Evolutionary conservation across 2,797 vertebrate genomes (phyloP).

Genomic region (Helostoma temminkii): DNA sequence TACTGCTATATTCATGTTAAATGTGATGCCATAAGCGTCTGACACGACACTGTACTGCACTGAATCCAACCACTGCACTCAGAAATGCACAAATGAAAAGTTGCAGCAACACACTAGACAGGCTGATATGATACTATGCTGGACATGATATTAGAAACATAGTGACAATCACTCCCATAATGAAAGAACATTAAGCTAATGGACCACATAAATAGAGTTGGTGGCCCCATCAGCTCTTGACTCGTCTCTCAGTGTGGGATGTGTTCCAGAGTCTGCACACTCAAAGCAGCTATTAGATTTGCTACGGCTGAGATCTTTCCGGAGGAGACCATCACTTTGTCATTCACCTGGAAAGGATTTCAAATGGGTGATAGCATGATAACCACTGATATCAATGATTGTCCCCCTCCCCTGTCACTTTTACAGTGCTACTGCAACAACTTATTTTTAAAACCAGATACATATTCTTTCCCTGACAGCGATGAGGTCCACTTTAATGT

Average conservation of each 20-base stretch:
- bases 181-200: conserved; percentile 29
- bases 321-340: neutral
- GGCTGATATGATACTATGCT: conserved; percentile 1
- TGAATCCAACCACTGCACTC: neutral
- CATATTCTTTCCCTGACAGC: conserved; percentile 1
- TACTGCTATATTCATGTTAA: conserved; percentile 2
- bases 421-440: neutral
- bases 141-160: conserved; percentile 16
- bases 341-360: conserved; percentile 14
- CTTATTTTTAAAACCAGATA: conserved; percentile 10
- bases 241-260: conserved; percentile 7
- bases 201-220: conserved; percentile 37
- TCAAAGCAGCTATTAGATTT: conserved; percentile 29
- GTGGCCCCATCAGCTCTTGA: conserved; percentile 28
- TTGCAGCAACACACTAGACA: conserved; percentile 4
- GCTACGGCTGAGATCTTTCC: conserved; percentile 4
- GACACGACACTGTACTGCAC: conserved; percentile 1
- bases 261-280: neutral
- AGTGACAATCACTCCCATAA: conserved; percentile 11
- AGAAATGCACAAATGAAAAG: neutral
- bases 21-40: neutral
- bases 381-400: conserved; percentile 14
- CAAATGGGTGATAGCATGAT: conserved; percentile 14
- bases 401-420: neutral
- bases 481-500: conserved; percentile 32